phyloP scores from a whole-genome alignment of 2,888 invertebrate species.

The Cabera pusaria region DNA sequence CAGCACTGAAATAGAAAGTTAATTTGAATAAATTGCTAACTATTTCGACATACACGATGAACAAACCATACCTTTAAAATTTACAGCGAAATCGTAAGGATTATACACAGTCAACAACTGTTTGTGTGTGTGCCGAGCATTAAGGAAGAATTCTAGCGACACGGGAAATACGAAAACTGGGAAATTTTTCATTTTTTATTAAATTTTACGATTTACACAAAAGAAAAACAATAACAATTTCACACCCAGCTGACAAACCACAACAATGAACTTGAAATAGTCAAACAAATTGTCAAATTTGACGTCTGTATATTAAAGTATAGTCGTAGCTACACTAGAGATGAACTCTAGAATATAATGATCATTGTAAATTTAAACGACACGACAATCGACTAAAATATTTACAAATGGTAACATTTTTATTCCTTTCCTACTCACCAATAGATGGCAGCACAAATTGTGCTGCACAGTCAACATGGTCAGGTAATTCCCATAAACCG shows the following conservation, averaged over 20 bases:
- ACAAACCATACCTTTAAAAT: constrained; percentile 87
- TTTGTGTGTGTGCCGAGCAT: constrained; percentile 90
- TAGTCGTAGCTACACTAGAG: no score
- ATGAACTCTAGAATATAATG: no score
- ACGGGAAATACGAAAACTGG: constrained; percentile 93
- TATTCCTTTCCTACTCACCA: no score
- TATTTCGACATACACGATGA: constrained; percentile 19
- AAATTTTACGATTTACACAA: constrained; percentile 20
- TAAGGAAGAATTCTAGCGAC: constrained; percentile 88
- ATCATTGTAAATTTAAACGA: no score
- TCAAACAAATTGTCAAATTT: no score
- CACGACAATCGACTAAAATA: not conserved
- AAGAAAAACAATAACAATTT: constrained; percentile 52
- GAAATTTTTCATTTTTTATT: constrained; percentile 81
- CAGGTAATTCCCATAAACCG: no score
- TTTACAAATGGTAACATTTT: no score
- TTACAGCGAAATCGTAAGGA: constrained; percentile 91
- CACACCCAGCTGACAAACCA: constrained; percentile 21
- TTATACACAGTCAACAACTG: constrained; percentile 92
- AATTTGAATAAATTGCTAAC: constrained; percentile 20
- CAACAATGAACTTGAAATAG: constrained; percentile 4
- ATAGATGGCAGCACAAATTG: no score
- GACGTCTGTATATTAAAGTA: no score
- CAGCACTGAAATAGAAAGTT: constrained; percentile 80
- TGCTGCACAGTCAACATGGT: no score